Conservation (phyloP, 1,140 invertebrate genomes). For the Drosophila repleta region DNA sequence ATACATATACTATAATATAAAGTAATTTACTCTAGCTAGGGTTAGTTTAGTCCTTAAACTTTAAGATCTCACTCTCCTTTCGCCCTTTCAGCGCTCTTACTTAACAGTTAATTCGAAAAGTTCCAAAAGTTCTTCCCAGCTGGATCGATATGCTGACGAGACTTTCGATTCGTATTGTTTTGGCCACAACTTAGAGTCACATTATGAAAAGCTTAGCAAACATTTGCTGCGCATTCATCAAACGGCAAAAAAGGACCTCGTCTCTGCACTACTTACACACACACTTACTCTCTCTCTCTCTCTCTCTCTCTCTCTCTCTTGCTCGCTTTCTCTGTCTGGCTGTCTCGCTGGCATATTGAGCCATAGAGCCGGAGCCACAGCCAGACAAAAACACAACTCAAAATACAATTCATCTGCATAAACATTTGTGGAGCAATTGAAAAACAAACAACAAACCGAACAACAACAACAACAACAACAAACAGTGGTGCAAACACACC, state of each 20-base stretch:
- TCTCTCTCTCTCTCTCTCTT: slow-evolving; percentile 3
- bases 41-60: too few relatives aligned
- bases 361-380: slow-evolving; percentile 23
- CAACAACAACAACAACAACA: slow-evolving; percentile 43
- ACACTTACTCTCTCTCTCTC: background rate
- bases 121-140: slow-evolving; percentile 1
- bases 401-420: slow-evolving; percentile 81
- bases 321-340: background rate
- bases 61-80: too few relatives aligned
- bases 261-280: slow-evolving; percentile 14
- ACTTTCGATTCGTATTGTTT: slow-evolving; percentile 1
- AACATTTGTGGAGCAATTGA: slow-evolving; percentile 80
- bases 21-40: too few relatives aligned
- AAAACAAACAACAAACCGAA: slow-evolving; percentile 59
- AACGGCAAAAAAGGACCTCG: slow-evolving; percentile 47
- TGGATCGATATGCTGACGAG: slow-evolving; percentile 26
- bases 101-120: slow-evolving; percentile 13
- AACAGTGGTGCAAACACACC: slow-evolving; percentile 52
- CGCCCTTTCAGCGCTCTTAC: background rate
- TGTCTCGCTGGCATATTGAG: slow-evolving; percentile 11
- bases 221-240: slow-evolving; percentile 63
- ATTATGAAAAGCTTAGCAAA: slow-evolving; percentile 67
- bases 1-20: too few relatives aligned
- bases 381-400: slow-evolving; percentile 70
- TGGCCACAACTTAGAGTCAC: slow-evolving; percentile 46